Base-by-base conservation (phyloP, 2,888 invertebrate species). In the Rugalucina vietnamica region DNA sequence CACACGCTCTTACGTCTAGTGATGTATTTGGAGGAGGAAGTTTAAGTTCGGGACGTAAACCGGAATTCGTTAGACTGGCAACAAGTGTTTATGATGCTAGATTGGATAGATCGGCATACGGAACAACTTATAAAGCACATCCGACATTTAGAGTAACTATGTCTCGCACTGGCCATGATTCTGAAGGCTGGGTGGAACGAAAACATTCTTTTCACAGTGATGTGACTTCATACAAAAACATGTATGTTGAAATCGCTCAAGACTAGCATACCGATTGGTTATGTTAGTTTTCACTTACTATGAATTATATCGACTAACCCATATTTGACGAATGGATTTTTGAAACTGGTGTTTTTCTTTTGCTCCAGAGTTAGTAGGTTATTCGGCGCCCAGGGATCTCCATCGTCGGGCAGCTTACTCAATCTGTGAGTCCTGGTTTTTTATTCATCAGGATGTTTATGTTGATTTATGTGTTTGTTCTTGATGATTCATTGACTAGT, bases 61-160 rank as follows among this genome's bases (percentile, higher is more conserved):
- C 90, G 0, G 91, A 91, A 78, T 92, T 90, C 78, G 81, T 87
- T 10, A 79, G 89, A 72, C 87, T 89, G 24, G 90, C 92, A 0
- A 84, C 90, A 0, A 90, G 91, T 80, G 70, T 91, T 4, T 91
- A 90, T 76, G 91, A 92, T 70, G 82, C 91, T 1, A 76, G 79
- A 29, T 21, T 79, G 21, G 86, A 89, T 70, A 79, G 74, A 29
- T 80, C 43, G 1, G 87, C 90, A 0, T 85, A 86, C 50, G 92
- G 92, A 2, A 83, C 77, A 12, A 90, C 91, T 5, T 74, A 88
- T 37, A 89, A 91, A 43, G 65, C 34, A 18, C 43, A 79, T 60
- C 91, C 92, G 10, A 80, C 57, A n/a, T 92, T 91, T 79, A 75
- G 82, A 18, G 90, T 92, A 0, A 80, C 79, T 0, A 73, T 92